Conservation (phyloP, 2,113 vertebrate genomes). For the Jaculus jaculus region DNA sequence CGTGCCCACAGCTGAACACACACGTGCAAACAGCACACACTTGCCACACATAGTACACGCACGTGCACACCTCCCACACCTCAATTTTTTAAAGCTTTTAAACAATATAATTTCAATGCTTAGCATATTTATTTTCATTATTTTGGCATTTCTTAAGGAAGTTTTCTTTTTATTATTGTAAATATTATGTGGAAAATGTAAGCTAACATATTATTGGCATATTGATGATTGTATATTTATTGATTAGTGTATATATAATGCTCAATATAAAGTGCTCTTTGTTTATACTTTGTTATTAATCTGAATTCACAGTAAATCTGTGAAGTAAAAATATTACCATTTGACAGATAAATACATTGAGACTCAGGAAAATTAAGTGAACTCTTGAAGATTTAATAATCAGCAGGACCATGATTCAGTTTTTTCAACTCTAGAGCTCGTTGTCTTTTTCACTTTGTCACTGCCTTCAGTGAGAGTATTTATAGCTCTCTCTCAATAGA, state of each 20-base stretch:
- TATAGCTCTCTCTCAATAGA: conserved; percentile 55
- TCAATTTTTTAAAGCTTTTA: background rate
- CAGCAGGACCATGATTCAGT: conserved; percentile 32
- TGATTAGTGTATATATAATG: background rate
- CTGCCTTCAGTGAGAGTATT: background rate
- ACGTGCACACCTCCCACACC: too few relatives aligned
- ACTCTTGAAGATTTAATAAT: background rate
- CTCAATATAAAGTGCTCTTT: background rate
- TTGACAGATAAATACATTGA: conserved; percentile 17
- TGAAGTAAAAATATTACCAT: background rate
- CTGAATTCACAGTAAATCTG: conserved; percentile 6
- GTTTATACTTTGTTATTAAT: background rate
- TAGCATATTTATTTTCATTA: conserved; percentile 6
- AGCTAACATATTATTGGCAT: conserved; percentile 3
- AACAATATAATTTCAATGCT: background rate
- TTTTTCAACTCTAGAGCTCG: conserved; percentile 38
- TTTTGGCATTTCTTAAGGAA: conserved; percentile 7
- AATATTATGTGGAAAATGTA: conserved; percentile 31
- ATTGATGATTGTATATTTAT: conserved; percentile 34
- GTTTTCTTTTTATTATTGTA: conserved; percentile 39
- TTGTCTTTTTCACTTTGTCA: conserved; percentile 34
- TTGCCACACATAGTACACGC: too few relatives aligned
- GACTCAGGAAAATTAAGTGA: conserved; percentile 1
- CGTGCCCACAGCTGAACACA: too few relatives aligned
- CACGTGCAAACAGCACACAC: too few relatives aligned